Conservation (phyloP, 1,140 invertebrate genomes). For the Grapholita molesta region DNA sequence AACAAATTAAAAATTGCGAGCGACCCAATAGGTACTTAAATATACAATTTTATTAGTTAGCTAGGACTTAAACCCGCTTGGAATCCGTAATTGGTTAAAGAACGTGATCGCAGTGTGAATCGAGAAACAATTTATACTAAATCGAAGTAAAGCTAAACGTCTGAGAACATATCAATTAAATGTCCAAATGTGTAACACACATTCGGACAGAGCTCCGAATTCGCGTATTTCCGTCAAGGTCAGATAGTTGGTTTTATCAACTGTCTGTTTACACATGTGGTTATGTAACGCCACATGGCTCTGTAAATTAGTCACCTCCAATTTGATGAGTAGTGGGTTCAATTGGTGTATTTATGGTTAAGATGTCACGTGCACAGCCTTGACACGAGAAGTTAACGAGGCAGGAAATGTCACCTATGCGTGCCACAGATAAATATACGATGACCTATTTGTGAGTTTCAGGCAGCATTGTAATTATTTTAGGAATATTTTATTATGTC, state of each 20-base stretch:
- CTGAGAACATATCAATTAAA: not conserved
- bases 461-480: not conserved
- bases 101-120: not conserved
- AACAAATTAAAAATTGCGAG: not conserved
- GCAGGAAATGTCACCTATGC: not conserved
- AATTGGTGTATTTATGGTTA: not conserved
- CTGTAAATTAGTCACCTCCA: not conserved
- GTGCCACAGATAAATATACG: not conserved
- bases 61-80: not conserved
- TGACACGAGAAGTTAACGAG: not conserved
- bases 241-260: not conserved
- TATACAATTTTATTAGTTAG: not conserved
- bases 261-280: slow-evolving; percentile 9
- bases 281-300: slow-evolving; percentile 14
- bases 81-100: not conserved
- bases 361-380: not conserved
- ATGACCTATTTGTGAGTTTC: not conserved
- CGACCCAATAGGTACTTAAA: not conserved
- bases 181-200: slow-evolving; percentile 11
- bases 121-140: not conserved
- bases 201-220: not conserved
- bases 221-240: slow-evolving; percentile 4
- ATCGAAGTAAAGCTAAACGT: not conserved
- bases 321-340: not conserved
- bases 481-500: too few relatives aligned